phyloP scores from a whole-genome alignment of 2,888 invertebrate species.

The Pogonocherus hispidulus region DNA sequence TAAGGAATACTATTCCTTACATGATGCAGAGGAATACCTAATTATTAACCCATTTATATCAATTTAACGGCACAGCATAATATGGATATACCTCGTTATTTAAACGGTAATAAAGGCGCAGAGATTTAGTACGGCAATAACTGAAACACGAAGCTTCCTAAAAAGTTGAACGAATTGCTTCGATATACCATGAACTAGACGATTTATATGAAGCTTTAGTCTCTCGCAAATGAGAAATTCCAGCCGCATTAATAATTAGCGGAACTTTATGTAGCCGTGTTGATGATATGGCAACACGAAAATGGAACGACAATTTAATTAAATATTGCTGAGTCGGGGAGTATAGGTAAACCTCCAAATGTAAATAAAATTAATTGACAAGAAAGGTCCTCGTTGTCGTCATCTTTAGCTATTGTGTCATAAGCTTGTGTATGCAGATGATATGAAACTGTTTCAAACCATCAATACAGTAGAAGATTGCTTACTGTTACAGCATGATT shows the following conservation, averaged over 20 bases:
- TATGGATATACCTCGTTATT: constrained; percentile 1
- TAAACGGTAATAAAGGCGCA: background rate
- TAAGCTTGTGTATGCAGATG: too few species aligned
- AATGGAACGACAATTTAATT: background rate
- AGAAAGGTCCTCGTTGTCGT: too few species aligned
- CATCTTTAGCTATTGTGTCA: too few species aligned
- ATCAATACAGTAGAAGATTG: too few species aligned
- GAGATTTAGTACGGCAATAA: constrained; percentile 8
- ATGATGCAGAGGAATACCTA: too few species aligned
- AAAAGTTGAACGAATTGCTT: constrained; percentile 4
- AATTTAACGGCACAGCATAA: background rate
- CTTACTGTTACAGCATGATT: too few species aligned
- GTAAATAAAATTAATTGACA: too few species aligned
- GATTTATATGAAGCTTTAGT: too few species aligned
- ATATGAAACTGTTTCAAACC: too few species aligned
- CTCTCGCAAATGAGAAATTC: background rate
- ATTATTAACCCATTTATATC: constrained; percentile 27
- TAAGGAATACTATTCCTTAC: too few species aligned
- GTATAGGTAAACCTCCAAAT: background rate
- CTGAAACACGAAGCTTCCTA: constrained; percentile 5
- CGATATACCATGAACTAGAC: constrained; percentile 1
- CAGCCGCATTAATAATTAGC: background rate
- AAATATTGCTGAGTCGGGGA: background rate
- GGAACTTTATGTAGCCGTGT: background rate
- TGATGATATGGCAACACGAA: background rate